Conservation (phyloP, 1,140 invertebrate species). For the Delia radicum region DNA sequence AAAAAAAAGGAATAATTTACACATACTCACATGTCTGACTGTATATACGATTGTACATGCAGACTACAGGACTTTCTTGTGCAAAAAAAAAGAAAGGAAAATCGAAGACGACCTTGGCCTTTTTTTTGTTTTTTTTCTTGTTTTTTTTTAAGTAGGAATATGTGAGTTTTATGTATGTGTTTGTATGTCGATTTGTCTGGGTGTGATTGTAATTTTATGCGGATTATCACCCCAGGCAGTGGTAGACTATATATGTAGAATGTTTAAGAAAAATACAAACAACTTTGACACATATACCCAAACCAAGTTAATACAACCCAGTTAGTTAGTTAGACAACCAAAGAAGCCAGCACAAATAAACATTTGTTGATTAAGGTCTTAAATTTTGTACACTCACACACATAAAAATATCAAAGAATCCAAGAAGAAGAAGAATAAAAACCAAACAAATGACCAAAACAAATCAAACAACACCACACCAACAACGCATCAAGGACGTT, state of each 20-base stretch:
- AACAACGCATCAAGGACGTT: background rate
- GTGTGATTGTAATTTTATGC: constrained; percentile 46
- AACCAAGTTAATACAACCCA: background rate
- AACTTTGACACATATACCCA: background rate
- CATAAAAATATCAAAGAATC: background rate
- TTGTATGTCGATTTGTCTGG: constrained; percentile 3
- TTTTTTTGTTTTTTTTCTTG: constrained; percentile 15
- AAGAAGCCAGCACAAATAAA: constrained; percentile 6
- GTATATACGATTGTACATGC: background rate
- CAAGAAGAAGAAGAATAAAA: background rate
- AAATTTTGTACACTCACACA: background rate
- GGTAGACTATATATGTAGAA: background rate
- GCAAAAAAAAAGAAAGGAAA: constrained; percentile 15
- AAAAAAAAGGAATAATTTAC: background rate
- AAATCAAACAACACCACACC: background rate
- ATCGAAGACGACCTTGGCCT: constrained; percentile 31
- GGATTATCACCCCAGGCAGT: constrained; percentile 42
- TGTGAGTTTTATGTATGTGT: background rate
- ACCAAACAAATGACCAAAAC: background rate
- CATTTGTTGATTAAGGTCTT: constrained; percentile 20
- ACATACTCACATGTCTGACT: background rate
- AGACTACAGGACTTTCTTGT: constrained; percentile 3
- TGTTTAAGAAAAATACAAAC: background rate
- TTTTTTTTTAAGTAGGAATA: background rate
- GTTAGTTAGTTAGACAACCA: background rate